A percentile compares a stretch with the other conserved stretches of the same genome.
phyloP scores from a whole-genome alignment of 1,140 invertebrate genomes.

The Ephestia elutella region DNA sequence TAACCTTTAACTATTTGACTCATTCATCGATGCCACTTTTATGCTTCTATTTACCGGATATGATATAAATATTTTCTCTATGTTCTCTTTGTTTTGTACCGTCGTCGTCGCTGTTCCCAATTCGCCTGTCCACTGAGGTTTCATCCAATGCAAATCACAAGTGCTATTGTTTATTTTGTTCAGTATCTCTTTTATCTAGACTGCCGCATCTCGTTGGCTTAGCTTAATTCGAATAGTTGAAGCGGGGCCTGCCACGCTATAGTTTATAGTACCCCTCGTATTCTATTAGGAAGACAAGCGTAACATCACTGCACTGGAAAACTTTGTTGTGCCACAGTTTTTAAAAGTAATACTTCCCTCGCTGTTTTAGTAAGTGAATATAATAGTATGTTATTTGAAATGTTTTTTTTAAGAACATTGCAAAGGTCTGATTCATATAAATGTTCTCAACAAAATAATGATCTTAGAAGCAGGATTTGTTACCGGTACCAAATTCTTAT shows the following conservation, averaged over 20 bases:
- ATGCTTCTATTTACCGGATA: too few relatives aligned
- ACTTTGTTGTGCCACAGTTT: background rate
- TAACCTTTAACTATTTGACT: too few relatives aligned
- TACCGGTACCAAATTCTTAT: too few relatives aligned
- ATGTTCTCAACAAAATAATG: too few relatives aligned
- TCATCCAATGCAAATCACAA: slow-evolving; percentile 31
- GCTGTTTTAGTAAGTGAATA: background rate
- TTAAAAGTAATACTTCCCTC: background rate
- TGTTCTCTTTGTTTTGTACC: background rate
- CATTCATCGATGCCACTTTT: too few relatives aligned
- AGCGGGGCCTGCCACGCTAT: background rate
- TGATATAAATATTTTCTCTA: too few relatives aligned
- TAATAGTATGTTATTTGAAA: too few relatives aligned
- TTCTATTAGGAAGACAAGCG: background rate
- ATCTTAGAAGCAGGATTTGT: too few relatives aligned
- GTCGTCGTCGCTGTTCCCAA: slow-evolving; percentile 14
- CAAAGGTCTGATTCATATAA: too few relatives aligned
- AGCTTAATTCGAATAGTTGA: slow-evolving; percentile 1
- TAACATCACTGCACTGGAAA: background rate
- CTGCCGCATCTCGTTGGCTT: background rate
- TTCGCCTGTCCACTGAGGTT: slow-evolving; percentile 25
- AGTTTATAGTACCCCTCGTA: background rate
- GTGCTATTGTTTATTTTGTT: slow-evolving; percentile 18
- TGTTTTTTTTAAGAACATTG: too few relatives aligned
- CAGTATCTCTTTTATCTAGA: slow-evolving; percentile 5